phyloP scores from a whole-genome alignment of 2,888 invertebrate species.

The Pediacus dermestoides region DNA sequence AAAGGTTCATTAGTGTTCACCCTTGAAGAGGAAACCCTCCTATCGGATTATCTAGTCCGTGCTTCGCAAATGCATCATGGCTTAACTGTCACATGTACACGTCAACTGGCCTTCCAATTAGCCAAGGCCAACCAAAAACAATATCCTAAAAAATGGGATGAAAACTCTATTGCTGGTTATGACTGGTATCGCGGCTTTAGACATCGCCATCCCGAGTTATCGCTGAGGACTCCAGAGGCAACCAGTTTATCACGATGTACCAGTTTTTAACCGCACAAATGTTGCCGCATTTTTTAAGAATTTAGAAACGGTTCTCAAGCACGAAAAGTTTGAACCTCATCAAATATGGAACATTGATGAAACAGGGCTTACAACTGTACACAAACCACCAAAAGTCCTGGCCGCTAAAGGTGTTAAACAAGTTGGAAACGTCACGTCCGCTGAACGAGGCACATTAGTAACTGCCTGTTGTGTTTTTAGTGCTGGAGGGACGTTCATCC shows the following conservation, averaged over 20 bases:
- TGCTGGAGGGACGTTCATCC: slow-evolving; percentile 40
- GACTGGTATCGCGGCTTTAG: slow-evolving; percentile 10
- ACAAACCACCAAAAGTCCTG: slow-evolving; percentile 38
- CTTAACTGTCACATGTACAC: slow-evolving; percentile 8
- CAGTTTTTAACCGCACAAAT: slow-evolving; percentile 32
- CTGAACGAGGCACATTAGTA: slow-evolving; percentile 42
- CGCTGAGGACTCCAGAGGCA: slow-evolving; percentile 31
- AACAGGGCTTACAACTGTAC: slow-evolving; percentile 42
- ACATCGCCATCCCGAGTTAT: slow-evolving; percentile 29
- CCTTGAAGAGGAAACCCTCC: slow-evolving; percentile 9
- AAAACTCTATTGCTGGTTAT: slow-evolving; percentile 5
- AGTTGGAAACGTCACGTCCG: slow-evolving; percentile 41
- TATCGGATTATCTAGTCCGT: slow-evolving; percentile 6
- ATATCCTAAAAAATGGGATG: slow-evolving; percentile 3
- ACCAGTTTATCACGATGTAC: slow-evolving; percentile 33
- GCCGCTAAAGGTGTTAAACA: slow-evolving; percentile 41
- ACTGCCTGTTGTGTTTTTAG: slow-evolving; percentile 38
- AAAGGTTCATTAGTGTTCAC: slow-evolving; percentile 8
- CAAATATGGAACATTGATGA: slow-evolving; percentile 41
- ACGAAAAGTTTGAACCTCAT: slow-evolving; percentile 14
- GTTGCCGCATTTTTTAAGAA: slow-evolving; percentile 30
- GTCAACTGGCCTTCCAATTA: slow-evolving; percentile 10
- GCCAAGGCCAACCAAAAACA: slow-evolving; percentile 12
- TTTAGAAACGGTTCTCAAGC: slow-evolving; percentile 18
- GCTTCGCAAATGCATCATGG: slow-evolving; percentile 8